These are phyloP conservation scores for Meloidogyne floridensis DNA, from an alignment of 1,140 invertebrate genomes.

Conservation along the genomic window DNA sequence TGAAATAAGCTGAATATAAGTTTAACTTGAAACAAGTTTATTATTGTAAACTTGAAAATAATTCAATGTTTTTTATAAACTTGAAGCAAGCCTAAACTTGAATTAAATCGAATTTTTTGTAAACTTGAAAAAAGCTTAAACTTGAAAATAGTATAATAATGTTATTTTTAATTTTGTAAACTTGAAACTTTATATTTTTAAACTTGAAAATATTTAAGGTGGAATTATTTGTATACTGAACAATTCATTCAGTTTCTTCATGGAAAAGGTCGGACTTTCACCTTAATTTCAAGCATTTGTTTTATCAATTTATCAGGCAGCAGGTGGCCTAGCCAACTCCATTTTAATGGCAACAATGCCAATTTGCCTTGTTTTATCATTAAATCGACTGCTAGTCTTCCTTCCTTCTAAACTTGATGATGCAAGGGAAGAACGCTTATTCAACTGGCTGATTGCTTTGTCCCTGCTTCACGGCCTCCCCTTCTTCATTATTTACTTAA, in stretches of 20 bases:
- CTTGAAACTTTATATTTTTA: no score
- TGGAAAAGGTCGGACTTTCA: background rate
- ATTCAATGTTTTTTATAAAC: no score
- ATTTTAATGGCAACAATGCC: conserved; percentile 2
- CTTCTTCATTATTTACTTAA: conserved; percentile 13
- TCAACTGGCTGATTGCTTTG: background rate
- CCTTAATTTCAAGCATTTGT: background rate
- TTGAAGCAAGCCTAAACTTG: no score
- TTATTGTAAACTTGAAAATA: no score
- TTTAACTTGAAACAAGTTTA: no score
- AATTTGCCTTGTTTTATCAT: background rate
- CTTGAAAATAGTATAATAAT: no score
- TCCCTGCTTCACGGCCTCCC: background rate
- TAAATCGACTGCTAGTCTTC: conserved; percentile 3
- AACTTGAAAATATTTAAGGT: background rate
- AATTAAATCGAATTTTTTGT: no score
- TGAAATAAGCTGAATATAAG: no score
- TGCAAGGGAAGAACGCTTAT: background rate
- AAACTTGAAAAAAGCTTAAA: no score
- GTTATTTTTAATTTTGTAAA: no score
- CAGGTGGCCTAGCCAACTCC: background rate
- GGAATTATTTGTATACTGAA: background rate
- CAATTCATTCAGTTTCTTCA: background rate
- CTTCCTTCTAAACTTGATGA: background rate
- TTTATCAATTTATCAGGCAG: background rate